A percentile compares a stretch with the other conserved stretches of the same genome.
Evolutionary conservation across 2,797 vertebrate species (phyloP).

Genomic region (Cyclura pinguis): DNA sequence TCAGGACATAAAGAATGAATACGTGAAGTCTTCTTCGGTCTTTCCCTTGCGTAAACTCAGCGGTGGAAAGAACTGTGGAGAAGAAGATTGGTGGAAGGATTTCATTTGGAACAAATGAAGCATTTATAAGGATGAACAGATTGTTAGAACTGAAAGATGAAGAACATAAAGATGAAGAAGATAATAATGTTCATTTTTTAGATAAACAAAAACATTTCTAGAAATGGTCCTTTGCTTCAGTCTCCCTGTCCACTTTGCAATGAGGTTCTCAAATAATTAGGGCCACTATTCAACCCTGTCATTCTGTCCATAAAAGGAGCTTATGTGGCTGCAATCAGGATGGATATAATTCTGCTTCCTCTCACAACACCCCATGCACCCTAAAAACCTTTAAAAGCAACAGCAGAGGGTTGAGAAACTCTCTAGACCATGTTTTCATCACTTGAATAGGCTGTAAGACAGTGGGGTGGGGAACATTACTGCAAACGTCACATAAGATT

Average conservation of each 20-base stretch:
- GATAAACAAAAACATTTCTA: not conserved
- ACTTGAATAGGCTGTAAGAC: too few species aligned
- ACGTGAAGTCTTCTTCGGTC: not conserved
- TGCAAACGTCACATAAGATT: too few species aligned
- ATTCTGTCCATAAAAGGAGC: too few species aligned
- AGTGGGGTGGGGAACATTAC: too few species aligned
- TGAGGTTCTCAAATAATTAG: not conserved
- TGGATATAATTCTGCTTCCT: too few species aligned
- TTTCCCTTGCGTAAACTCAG: not conserved
- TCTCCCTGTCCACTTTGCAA: not conserved
- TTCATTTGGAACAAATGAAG: not conserved
- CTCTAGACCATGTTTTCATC: too few species aligned
- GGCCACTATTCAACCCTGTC: too few species aligned
- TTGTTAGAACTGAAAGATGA: not conserved
- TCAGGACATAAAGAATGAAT: conserved; percentile 20
- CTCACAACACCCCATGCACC: too few species aligned
- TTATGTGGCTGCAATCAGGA: too few species aligned
- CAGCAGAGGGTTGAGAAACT: too few species aligned
- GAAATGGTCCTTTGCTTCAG: not conserved
- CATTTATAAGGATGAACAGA: not conserved
- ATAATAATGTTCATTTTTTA: too few species aligned
- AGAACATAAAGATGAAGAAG: not conserved
- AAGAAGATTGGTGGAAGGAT: not conserved
- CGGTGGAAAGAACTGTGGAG: conserved; percentile 12
- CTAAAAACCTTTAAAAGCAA: too few species aligned